Conservation (phyloP, 1,140 invertebrate species). For the Eriocheir sinensis region DNA sequence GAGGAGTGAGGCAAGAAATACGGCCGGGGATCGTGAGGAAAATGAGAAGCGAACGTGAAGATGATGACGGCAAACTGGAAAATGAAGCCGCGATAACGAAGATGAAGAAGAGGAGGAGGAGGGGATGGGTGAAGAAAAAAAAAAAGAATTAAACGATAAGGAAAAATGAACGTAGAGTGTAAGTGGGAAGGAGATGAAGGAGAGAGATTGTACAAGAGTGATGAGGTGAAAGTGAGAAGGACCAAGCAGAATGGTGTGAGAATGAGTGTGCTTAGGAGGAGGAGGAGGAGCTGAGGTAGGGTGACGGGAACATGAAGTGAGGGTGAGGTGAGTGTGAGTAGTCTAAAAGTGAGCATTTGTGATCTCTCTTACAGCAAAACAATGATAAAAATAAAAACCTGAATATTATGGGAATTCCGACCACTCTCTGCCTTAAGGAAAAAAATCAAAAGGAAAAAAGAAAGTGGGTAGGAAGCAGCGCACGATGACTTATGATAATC, state of each 20-base stretch:
- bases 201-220: background rate
- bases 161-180: background rate
- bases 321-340: background rate
- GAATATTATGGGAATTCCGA: background rate
- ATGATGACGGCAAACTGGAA: conserved; percentile 24
- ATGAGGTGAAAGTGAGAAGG: background rate
- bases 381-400: background rate
- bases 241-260: background rate
- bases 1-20: background rate
- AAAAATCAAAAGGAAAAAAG: background rate
- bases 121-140: background rate
- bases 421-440: background rate
- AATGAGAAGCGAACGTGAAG: background rate
- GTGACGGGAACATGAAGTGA: no score
- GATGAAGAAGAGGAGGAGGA: background rate
- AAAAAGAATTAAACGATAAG: background rate
- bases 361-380: background rate
- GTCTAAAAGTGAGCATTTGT: background rate
- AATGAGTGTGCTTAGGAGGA: background rate
- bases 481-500: background rate
- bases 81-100: background rate
- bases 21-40: background rate
- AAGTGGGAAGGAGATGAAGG: background rate
- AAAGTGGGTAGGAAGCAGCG: background rate
- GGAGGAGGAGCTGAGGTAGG: no score